Conservation (phyloP, 1,140 invertebrate species). For the Polypedilum pembai region DNA sequence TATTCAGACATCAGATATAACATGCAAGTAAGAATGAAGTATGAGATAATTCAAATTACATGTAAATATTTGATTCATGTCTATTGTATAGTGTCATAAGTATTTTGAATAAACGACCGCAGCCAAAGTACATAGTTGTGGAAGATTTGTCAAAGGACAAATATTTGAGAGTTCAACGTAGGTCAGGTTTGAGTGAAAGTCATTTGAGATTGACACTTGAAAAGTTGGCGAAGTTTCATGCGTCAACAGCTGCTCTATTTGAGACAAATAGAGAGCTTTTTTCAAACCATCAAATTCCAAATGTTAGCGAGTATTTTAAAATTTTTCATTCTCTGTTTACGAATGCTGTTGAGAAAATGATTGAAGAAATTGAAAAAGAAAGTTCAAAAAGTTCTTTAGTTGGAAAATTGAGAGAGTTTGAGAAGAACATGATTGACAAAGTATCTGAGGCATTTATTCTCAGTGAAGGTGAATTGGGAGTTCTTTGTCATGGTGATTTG, state of each 20-base stretch:
- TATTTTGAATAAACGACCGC: background rate
- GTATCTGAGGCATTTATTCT: conserved; percentile 34
- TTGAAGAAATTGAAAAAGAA: conserved; percentile 34
- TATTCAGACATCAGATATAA: background rate
- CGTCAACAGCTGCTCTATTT: conserved; percentile 46
- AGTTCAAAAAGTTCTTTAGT: conserved; percentile 37
- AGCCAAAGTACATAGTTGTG: background rate
- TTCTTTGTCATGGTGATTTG: conserved; percentile 57
- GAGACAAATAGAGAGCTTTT: conserved; percentile 39
- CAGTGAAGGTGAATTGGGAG: conserved; percentile 46
- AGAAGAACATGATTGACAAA: conserved; percentile 35
- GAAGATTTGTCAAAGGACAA: background rate
- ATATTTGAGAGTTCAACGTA: background rate
- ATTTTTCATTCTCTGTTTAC: conserved; percentile 31
- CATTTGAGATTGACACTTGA: conserved; percentile 35
- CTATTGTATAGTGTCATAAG: background rate
- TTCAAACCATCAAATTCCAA: conserved; percentile 31
- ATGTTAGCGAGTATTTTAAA: conserved; percentile 31
- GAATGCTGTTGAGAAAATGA: conserved; percentile 32
- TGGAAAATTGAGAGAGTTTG: conserved; percentile 43
- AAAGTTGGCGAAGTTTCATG: conserved; percentile 50
- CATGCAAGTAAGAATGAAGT: background rate
- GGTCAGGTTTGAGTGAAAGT: background rate
- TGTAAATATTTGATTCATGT: background rate
- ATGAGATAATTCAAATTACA: background rate